Base-by-base conservation (phyloP, 1,140 invertebrate genomes). In the Apis laboriosa region DNA sequence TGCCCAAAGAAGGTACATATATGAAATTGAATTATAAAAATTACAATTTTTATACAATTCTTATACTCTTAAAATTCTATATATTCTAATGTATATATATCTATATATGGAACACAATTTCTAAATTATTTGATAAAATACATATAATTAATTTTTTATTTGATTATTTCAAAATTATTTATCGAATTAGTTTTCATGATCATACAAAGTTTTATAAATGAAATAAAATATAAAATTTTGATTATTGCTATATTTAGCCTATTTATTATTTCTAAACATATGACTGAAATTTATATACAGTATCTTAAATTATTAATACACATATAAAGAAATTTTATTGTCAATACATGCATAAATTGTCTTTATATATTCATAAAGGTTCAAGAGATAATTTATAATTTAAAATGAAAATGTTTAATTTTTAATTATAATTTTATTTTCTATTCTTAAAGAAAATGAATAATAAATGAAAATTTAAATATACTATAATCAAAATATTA, bases 1-100 rank as follows among this genome's bases (percentile, higher is more conserved):
- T 55, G 75, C 75, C 34, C 24, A 34, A 77, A 24, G 17, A 66
- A 53, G 61, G n/a, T 66, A 77, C 61, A 66, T 11, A 34, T 55
- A 77, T 9, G 51, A 77, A 77, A 77, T 66, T 60, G 64, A 77
- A 75, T 80, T 80, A 80, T 75, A 80, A 80, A 80, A 80, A 55
- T 80, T 80, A 80, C 60, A 67, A 66, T 80, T 66, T 80, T 72
- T 80, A 49, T 80, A 75, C 79, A 75, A 60, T n/a, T 76, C 19
- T 76, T 68, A 77, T 51, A 61, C 8, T 24, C 21, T 68, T 82
- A 77, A 15, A 15, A 72, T 72, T 34, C 17, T 75, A 61, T 75
- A n/a, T 61, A 24, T 51, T 68, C 2, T 15, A 66, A 43, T 5
- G 34, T 66, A 1, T 66, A 68, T 8, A 17, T 70, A 15, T 55